Conservation (phyloP, 2,888 invertebrate species). For the Myathropa florea region DNA sequence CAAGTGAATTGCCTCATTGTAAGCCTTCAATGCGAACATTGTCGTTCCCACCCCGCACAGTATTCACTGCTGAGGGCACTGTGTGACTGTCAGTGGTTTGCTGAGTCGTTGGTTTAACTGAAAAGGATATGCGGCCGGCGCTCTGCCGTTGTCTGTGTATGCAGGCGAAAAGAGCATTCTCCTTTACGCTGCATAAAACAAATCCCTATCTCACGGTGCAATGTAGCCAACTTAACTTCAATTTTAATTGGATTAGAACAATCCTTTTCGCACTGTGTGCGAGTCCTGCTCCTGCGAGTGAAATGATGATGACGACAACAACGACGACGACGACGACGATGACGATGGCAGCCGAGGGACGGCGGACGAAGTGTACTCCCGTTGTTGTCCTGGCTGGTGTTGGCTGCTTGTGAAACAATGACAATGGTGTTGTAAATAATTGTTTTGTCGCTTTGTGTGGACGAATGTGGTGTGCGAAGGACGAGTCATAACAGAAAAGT, state of each 20-base stretch:
- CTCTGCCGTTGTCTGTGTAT: neutral
- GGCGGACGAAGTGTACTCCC: neutral
- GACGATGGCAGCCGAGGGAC: neutral
- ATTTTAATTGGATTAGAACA: constrained; percentile 67
- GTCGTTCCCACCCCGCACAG: neutral
- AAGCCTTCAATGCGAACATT: constrained; percentile 47
- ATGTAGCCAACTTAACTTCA: constrained; percentile 64
- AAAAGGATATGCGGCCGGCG: constrained; percentile 23
- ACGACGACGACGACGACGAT: neutral
- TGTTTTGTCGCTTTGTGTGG: constrained; percentile 26
- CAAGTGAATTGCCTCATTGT: constrained; percentile 62
- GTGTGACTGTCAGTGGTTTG: constrained; percentile 33
- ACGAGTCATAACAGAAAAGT: constrained; percentile 6
- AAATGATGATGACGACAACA: constrained; percentile 1
- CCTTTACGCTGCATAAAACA: constrained; percentile 47
- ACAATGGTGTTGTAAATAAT: constrained; percentile 47
- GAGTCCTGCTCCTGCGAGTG: constrained; percentile 24
- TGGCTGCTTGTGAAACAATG: constrained; percentile 25
- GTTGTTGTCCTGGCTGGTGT: constrained; percentile 14
- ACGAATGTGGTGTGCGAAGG: neutral
- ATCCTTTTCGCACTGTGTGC: constrained; percentile 42
- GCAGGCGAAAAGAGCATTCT: constrained; percentile 44
- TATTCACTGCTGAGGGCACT: constrained; percentile 31
- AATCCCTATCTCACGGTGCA: constrained; percentile 45
- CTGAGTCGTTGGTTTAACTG: constrained; percentile 41